These are phyloP conservation scores for Nasonia vitripennis DNA, from an alignment of 1,140 invertebrate species.

Conservation along the genomic window DNA sequence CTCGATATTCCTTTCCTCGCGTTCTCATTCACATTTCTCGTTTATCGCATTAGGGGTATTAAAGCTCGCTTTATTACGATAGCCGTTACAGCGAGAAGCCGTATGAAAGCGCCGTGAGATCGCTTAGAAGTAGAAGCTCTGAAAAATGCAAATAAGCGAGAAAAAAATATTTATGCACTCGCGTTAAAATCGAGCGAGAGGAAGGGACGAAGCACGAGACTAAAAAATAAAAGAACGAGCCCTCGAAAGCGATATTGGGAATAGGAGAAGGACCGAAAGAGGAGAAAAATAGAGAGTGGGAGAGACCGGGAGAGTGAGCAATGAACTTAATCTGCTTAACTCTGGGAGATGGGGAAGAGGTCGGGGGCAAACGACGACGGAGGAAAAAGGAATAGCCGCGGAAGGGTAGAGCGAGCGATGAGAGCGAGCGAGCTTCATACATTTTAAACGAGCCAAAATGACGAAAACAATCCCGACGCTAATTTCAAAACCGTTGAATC, in stretches of 20 bases:
- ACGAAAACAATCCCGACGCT: conserved; percentile 56
- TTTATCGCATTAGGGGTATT: conserved; percentile 30
- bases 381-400: background rate
- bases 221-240: conserved; percentile 13
- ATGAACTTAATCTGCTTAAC: conserved; percentile 53
- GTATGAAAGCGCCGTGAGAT: background rate
- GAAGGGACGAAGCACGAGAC: background rate
- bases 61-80: conserved; percentile 23
- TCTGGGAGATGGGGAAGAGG: background rate
- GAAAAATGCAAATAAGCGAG: conserved; percentile 18
- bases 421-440: conserved; percentile 42
- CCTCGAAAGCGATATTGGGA: conserved; percentile 20
- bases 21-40: conserved; percentile 26
- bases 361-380: background rate
- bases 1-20: conserved; percentile 6
- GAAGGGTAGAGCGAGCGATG: background rate
- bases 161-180: conserved; percentile 17
- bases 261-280: conserved; percentile 2
- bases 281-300: background rate
- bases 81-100: background rate
- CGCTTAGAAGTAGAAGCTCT: background rate
- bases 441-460: conserved; percentile 57
- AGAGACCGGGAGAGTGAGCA: conserved; percentile 29
- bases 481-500: conserved; percentile 55
- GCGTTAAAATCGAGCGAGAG: background rate